Base-by-base conservation (phyloP, 2,113 vertebrate genomes). In the Leucosticte australis region DNA sequence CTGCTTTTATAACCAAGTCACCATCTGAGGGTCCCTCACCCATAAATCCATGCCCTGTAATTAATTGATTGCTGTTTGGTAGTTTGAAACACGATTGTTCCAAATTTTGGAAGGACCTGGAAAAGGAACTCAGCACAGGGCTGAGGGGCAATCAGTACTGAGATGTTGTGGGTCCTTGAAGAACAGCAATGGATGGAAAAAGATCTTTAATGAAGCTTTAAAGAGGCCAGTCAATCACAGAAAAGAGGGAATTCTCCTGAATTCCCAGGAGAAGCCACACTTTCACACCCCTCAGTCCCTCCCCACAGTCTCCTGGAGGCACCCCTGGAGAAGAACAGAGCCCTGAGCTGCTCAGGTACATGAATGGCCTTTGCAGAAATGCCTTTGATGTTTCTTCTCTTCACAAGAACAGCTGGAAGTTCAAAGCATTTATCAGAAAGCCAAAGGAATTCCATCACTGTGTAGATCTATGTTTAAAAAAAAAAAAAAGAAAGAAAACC, bases 351-450 rank as follows among this genome's bases (percentile, higher is more conserved):
- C 84, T 89, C 87, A 87, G 44, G 64, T 78, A 65, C 39, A 17
- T 3, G 42, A 74, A 49, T 4, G 13, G 35, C 37, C 10, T 88
- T 67, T 75, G 42, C 62, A 92, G 70, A 27, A 70, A 28, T 2
- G 8, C 17, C 64, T 93, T 91, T 95, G 84, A 87, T 89, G 81
- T 84, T 91, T 26, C n/a, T 70, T 26, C 23, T 49, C 37, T 74
- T 86, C 65, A 42, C 44, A 37, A 42, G 64, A 93, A 50, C 81
- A 95, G 55, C 90, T 93, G 90, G 81, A 68, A 93, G 46, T 93
- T 95, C 84, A 93, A 96, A 95, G 84, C 7, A 8, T 42, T 65
- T 62, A 53, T 91, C 90, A 81, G 70, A 83, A 93, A 89, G 70
- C 67, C 26, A 17, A 87, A 62, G 69, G 62, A 90, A 92, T 90